A percentile compares a stretch with the other conserved stretches of the same genome.
Conservation (phyloP, 2,888 invertebrate genomes). For the Lutraria lutraria region DNA sequence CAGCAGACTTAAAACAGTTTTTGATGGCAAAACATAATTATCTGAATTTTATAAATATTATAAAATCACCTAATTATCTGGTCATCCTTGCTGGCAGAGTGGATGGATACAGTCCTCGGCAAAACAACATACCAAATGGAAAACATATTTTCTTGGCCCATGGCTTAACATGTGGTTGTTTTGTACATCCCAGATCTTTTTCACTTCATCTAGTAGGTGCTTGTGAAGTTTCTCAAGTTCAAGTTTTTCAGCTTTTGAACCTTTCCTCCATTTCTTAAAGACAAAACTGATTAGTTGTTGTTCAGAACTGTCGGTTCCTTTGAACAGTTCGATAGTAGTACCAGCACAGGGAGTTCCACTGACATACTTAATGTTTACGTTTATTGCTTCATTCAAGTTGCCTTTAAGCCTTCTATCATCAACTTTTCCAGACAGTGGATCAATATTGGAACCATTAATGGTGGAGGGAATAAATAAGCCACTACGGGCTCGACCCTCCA, state of each 20-base stretch:
- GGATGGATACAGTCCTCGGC: slow-evolving; percentile 44
- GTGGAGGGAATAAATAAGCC: slow-evolving; percentile 47
- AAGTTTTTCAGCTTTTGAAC: slow-evolving; percentile 47
- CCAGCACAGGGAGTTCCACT: slow-evolving; percentile 41
- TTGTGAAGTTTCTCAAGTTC: slow-evolving; percentile 34
- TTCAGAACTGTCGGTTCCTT: slow-evolving; percentile 42
- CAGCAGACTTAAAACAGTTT: no score
- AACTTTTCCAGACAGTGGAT: slow-evolving; percentile 38
- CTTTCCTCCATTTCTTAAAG: slow-evolving; percentile 44
- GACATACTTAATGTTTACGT: slow-evolving; percentile 33
- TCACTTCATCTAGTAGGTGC: slow-evolving; percentile 37
- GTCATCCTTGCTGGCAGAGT: slow-evolving; percentile 39
- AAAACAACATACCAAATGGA: slow-evolving; percentile 41
- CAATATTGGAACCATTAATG: slow-evolving; percentile 35
- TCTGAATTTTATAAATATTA: no score
- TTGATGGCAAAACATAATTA: no score
- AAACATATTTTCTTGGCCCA: slow-evolving; percentile 47
- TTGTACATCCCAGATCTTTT: slow-evolving; percentile 41
- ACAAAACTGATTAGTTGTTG: slow-evolving; percentile 43
- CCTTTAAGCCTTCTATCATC: slow-evolving; percentile 37
- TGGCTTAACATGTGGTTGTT: slow-evolving; percentile 40
- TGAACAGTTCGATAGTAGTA: slow-evolving; percentile 38
- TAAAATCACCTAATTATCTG: slow-evolving; percentile 44
- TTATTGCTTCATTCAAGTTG: slow-evolving; percentile 32
- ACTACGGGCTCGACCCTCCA: slow-evolving; percentile 48